Conservation (phyloP, 2,113 vertebrate species). For the Athene noctua region DNA sequence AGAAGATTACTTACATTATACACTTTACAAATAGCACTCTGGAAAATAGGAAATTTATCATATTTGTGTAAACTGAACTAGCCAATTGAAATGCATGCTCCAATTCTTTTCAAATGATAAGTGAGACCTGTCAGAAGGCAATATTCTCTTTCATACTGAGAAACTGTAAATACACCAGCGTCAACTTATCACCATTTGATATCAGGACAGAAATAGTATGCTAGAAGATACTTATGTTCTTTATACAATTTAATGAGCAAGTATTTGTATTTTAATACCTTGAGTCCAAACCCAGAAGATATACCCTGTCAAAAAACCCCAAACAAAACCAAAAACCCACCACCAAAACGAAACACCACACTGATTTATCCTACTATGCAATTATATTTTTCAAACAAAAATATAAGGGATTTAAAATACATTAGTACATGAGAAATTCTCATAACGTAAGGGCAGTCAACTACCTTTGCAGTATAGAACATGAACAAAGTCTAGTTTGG, state of each 20-base stretch:
- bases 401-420: not conserved
- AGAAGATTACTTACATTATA: not conserved
- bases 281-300: not conserved
- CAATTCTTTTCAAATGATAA: not conserved
- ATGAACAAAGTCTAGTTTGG: not conserved
- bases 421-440: not conserved
- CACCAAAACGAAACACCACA: not conserved
- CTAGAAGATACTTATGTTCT: not conserved
- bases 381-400: not conserved
- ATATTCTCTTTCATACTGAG: not conserved
- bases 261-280: not conserved
- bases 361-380: not conserved
- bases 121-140: not conserved
- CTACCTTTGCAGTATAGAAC: not conserved
- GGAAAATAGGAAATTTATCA: not conserved
- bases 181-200: not conserved
- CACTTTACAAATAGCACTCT: not conserved
- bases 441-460: not conserved
- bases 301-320: not conserved
- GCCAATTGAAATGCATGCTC: not conserved
- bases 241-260: not conserved
- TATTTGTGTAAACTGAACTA: not conserved
- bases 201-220: not conserved
- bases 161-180: not conserved
- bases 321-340: not conserved